Percentiles rank a stretch among this genome's conserved stretches.
Evolutionary conservation across 2,113 vertebrate species (phyloP).

Genomic region (Pterocles gutturalis): DNA sequence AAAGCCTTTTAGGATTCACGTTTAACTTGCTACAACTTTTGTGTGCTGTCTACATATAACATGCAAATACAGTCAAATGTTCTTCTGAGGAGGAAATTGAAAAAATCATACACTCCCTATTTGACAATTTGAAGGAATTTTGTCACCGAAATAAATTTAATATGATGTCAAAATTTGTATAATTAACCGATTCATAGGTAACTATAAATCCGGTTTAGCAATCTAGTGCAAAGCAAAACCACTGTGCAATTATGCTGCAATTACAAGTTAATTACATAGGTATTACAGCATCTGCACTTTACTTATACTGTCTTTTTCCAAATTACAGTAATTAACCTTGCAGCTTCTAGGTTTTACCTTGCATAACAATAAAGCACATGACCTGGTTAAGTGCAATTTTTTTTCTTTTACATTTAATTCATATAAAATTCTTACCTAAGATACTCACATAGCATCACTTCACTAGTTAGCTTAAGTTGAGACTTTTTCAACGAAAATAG

Average conservation of each 20-base stretch:
- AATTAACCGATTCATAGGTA: slow-evolving; percentile 7
- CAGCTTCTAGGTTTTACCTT: not conserved
- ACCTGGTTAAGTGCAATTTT: not conserved
- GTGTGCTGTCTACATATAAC: not conserved
- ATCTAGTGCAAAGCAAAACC: slow-evolving; percentile 10
- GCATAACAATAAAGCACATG: not conserved
- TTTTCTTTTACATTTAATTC: not conserved
- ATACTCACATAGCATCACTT: fast-evolving
- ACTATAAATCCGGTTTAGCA: not conserved
- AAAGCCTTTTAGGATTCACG: not conserved
- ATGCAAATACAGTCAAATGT: not conserved
- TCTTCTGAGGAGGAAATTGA: not conserved
- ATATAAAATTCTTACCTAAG: not conserved
- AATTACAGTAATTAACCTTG: slow-evolving; percentile 42
- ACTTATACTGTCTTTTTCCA: slow-evolving; percentile 8
- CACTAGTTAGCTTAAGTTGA: not conserved
- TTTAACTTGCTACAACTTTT: not conserved
- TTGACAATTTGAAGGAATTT: not conserved
- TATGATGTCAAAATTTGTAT: not conserved
- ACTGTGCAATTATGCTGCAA: slow-evolving; percentile 27
- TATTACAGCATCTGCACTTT: slow-evolving; percentile 40
- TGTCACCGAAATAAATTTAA: not conserved
- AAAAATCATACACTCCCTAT: not conserved
- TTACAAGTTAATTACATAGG: slow-evolving; percentile 34
- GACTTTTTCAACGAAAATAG: not conserved